phyloP scores from a whole-genome alignment of 2,113 vertebrate species.

The Daubentonia madagascariensis region DNA sequence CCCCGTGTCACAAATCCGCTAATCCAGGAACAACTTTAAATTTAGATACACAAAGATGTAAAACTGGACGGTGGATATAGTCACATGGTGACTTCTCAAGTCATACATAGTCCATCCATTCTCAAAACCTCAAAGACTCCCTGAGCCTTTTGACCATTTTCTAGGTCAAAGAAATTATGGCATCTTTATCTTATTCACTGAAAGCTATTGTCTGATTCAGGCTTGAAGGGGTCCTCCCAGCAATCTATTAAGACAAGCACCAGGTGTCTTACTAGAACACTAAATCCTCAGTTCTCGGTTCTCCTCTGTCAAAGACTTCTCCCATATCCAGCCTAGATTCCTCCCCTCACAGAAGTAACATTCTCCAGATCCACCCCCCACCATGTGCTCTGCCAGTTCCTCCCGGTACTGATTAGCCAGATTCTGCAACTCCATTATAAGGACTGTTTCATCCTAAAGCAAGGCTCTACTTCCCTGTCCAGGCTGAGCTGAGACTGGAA shows the following conservation, averaged over 20 bases:
- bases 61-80: background rate
- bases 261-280: background rate
- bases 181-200: background rate
- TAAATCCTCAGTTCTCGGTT: background rate
- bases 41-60: background rate
- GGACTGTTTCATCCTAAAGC: background rate
- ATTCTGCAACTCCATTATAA: background rate
- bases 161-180: background rate
- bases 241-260: background rate
- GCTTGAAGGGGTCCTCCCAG: background rate
- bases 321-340: background rate
- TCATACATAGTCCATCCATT: background rate
- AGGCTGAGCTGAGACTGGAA: background rate
- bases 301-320: background rate
- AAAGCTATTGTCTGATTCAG: background rate
- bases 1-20: background rate
- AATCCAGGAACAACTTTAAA: background rate
- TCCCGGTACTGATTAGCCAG: background rate
- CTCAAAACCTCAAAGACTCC: background rate
- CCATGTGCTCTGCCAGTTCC: background rate
- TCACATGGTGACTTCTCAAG: background rate
- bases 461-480: background rate
- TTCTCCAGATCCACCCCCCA: background rate
- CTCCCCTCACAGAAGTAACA: background rate
- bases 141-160: background rate